phyloP scores from a whole-genome alignment of 2,888 invertebrate genomes.

The Plutella xylostella region DNA sequence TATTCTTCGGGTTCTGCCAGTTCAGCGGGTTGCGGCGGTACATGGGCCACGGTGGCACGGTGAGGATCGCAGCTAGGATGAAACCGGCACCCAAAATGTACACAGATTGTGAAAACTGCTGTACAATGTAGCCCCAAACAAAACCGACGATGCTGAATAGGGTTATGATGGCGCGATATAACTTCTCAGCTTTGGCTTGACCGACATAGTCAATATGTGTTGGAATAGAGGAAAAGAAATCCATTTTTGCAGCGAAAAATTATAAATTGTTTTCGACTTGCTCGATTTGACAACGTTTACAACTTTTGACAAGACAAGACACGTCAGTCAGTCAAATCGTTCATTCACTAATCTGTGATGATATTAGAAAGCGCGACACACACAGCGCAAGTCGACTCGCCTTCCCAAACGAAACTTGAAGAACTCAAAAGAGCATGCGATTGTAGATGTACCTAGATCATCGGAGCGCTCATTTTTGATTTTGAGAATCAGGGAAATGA shows the following conservation, averaged over 20 bases:
- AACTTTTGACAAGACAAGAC: background rate
- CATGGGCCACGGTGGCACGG: conserved; percentile 97
- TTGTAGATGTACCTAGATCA: too few relatives aligned
- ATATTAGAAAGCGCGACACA: background rate
- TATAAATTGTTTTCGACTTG: background rate
- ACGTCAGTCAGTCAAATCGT: background rate
- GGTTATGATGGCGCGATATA: conserved; percentile 90
- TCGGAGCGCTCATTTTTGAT: too few relatives aligned
- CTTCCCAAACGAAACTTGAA: too few relatives aligned
- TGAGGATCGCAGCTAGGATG: conserved; percentile 84
- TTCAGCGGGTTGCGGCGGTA: conserved; percentile 88
- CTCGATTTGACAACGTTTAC: background rate
- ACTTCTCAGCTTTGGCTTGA: conserved; percentile 88
- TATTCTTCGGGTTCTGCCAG: conserved; percentile 83
- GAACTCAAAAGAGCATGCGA: too few relatives aligned
- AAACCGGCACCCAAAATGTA: conserved; percentile 94
- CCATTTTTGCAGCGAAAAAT: conserved; percentile 33
- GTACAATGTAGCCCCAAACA: conserved; percentile 92
- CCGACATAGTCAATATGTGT: conserved; percentile 84
- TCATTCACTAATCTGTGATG: background rate
- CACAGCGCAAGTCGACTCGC: too few relatives aligned
- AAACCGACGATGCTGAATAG: conserved; percentile 92
- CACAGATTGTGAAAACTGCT: conserved; percentile 96
- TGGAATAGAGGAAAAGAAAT: conserved; percentile 59
- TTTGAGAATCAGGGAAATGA: too few relatives aligned